These are phyloP conservation scores for Gymnodraco acuticeps DNA, from an alignment of 2,797 vertebrate genomes.

Conservation along the genomic window DNA sequence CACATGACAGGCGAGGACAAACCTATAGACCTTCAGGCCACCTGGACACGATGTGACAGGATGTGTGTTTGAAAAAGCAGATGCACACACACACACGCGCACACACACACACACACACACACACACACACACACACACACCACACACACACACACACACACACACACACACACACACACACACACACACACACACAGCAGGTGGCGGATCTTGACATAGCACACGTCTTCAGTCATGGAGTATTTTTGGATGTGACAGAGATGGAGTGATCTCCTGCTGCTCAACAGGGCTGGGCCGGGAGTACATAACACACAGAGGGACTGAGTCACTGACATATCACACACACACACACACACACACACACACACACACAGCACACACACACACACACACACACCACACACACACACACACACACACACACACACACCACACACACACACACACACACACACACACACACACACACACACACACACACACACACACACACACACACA, in stretches of 20 bases:
- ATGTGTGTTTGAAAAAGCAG: conserved; percentile 20
- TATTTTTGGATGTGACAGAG: conserved; percentile 82
- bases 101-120: conserved; percentile 39
- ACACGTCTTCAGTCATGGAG: conserved; percentile 70
- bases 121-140: conserved; percentile 21
- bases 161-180: conserved; percentile 39
- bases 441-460: conserved; percentile 34
- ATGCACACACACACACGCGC: conserved; percentile 24
- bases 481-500: conserved; percentile 20
- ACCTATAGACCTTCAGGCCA: not conserved
- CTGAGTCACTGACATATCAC: conserved; percentile 37
- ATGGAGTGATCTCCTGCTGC: conserved; percentile 55
- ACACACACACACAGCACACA: conserved; percentile 26
- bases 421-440: conserved; percentile 33
- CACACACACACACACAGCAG: conserved; percentile 59
- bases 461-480: conserved; percentile 32
- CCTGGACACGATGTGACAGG: conserved; percentile 6
- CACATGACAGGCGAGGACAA: not conserved
- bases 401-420: too few relatives aligned
- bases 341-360: conserved; percentile 35
- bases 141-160: conserved; percentile 29
- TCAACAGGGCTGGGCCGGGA: conserved; percentile 38
- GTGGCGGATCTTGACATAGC: conserved; percentile 72
- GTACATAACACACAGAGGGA: conserved; percentile 21
- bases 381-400: conserved; percentile 23